Base-by-base conservation (phyloP, 2,113 vertebrate species). In the Larimichthys crocea region DNA sequence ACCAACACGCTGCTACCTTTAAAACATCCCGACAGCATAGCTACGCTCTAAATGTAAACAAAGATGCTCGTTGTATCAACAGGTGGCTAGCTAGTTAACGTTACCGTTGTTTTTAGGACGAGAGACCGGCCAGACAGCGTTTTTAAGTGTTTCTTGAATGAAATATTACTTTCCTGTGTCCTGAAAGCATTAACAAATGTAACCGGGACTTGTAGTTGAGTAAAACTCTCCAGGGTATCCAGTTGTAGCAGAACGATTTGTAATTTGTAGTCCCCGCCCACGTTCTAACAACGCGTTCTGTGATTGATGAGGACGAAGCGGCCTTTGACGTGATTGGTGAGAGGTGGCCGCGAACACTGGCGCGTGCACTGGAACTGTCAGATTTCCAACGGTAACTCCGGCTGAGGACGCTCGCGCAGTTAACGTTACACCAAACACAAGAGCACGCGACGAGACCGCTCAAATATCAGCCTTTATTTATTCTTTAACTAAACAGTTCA, bases 381-480 rank as follows among this genome's bases (percentile, higher is more conserved):
- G 0, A 53, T 10, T 15, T 0, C 10, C 24, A 74, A 22, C 49
- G 16, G 48, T 5, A 17, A n/a, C n/a, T n/a, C n/a, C n/a, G n/a
- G n/a, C n/a, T n/a, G n/a, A n/a, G n/a, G n/a, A n/a, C n/a, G n/a
- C n/a, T n/a, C n/a, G n/a, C n/a, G n/a, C n/a, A n/a, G n/a, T n/a
- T n/a, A n/a, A n/a, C n/a, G n/a, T n/a, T n/a, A n/a, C n/a, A n/a
- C n/a, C n/a, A n/a, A n/a, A n/a, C n/a, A 35, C 35, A 35, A 35
- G 5, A 10, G 26, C 3, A 55, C 14, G 0, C 12, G 19, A 59
- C 48, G 6, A 24, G 2, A 46, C 16, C 12, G 29, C 64, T 89
- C 35, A 91, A 94, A 90, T 87, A 91, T 82, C 22, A 16, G 52
- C 40, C 91, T 94, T 94, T 92, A 92, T 89, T 92, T 20, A 76